Evolutionary conservation across 2,113 vertebrate genomes (phyloP).

Genomic region (Balaenoptera acutorostrata): DNA sequence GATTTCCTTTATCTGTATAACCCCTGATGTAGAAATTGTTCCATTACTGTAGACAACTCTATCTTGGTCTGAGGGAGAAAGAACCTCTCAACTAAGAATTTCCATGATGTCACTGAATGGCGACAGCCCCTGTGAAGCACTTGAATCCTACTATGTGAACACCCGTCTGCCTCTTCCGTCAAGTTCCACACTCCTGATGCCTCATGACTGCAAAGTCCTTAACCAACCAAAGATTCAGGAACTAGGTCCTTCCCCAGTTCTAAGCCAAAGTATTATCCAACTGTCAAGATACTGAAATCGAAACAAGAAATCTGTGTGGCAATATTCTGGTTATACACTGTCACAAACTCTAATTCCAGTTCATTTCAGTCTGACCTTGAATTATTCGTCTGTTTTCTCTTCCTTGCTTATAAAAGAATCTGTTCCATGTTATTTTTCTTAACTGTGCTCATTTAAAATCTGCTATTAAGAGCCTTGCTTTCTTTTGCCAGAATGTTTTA

Average conservation of each 20-base stretch:
- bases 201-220: not conserved
- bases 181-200: not conserved
- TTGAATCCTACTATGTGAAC: not conserved
- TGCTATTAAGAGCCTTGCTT: constrained; percentile 5
- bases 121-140: not conserved
- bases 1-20: not conserved
- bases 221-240: not conserved
- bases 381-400: not conserved
- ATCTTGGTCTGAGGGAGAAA: not conserved
- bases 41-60: not conserved
- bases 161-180: not conserved
- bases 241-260: not conserved
- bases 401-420: not conserved
- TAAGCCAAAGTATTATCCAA: not conserved
- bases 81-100: not conserved
- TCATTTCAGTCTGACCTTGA: not conserved
- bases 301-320: not conserved
- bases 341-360: not conserved
- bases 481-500: not conserved
- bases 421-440: not conserved
- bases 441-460: not conserved
- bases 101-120: not conserved
- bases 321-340: not conserved
- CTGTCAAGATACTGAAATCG: not conserved
- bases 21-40: not conserved